phyloP scores from a whole-genome alignment of 1,140 invertebrate genomes.

The Bemisia tabaci region DNA sequence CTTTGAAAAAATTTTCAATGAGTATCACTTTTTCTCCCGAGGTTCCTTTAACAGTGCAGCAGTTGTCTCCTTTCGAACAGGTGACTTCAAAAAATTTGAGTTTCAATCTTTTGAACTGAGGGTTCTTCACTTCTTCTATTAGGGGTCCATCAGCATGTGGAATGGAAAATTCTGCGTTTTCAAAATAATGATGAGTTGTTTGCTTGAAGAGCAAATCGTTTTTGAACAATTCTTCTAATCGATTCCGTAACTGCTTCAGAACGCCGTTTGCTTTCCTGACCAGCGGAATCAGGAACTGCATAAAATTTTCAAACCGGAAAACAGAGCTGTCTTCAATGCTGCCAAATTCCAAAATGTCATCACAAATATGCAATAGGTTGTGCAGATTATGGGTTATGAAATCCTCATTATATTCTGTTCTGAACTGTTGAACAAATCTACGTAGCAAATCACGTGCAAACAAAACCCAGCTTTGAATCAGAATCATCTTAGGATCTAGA shows the following conservation, averaged over 20 bases:
- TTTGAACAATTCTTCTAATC: conserved; percentile 13
- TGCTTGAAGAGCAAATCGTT: not conserved
- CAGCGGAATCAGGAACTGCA: conserved; percentile 26
- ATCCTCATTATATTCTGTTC: conserved; percentile 10
- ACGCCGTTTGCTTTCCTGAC: conserved; percentile 19
- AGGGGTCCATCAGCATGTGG: conserved; percentile 1
- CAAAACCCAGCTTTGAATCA: not conserved
- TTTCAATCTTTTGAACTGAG: not conserved
- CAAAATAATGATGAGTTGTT: not conserved
- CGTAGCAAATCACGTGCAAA: conserved; percentile 9
- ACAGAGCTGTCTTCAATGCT: conserved; percentile 27
- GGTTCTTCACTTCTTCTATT: not conserved
- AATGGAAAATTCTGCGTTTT: not conserved
- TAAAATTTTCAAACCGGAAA: conserved; percentile 33
- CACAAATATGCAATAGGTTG: conserved; percentile 27
- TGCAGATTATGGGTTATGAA: conserved; percentile 23
- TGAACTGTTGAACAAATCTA: conserved; percentile 11
- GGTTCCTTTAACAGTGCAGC: conserved; percentile 1
- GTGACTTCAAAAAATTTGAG: conserved; percentile 3
- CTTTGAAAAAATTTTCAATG: conserved; percentile 7
- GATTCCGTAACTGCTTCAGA: conserved; percentile 23
- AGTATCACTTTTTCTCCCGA: not conserved
- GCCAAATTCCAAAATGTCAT: conserved; percentile 29
- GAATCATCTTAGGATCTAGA: not conserved
- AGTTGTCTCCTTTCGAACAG: not conserved